A percentile compares a stretch with the other conserved stretches of the same genome.
Evolutionary conservation across 2,113 vertebrate species (phyloP).

Genomic region (Centropus unirufus): DNA sequence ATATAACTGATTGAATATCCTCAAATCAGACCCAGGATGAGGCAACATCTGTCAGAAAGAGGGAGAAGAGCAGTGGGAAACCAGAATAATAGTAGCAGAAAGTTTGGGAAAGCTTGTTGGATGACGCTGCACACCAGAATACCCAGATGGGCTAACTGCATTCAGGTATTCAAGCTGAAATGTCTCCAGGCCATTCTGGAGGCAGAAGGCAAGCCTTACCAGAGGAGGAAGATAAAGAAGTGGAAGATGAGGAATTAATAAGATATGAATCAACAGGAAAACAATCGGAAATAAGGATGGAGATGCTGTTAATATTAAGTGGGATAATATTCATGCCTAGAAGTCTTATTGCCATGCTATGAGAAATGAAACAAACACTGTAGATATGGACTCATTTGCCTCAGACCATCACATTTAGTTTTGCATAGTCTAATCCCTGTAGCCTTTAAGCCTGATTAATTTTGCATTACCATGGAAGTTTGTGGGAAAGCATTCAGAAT

Average conservation of each 20-base stretch:
- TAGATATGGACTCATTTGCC: neutral
- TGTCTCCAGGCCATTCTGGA: neutral
- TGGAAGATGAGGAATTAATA: neutral
- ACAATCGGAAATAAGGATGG: neutral
- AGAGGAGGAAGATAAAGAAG: neutral
- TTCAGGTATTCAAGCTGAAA: neutral
- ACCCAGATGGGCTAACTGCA: neutral
- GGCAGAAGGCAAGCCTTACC: neutral
- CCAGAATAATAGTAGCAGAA: neutral
- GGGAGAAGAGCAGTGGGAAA: neutral
- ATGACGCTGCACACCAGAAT: neutral
- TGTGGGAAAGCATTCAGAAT: neutral
- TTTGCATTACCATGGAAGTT: neutral
- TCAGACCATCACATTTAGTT: neutral
- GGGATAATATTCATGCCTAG: neutral
- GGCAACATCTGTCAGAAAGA: constrained; percentile 24
- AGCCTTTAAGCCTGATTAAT: neutral
- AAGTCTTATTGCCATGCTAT: neutral
- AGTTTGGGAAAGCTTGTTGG: neutral
- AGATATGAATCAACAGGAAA: neutral
- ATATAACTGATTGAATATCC: constrained; percentile 16
- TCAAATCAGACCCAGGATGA: neutral
- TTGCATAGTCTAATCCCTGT: neutral
- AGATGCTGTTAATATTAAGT: neutral
- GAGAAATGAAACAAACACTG: neutral